These are phyloP conservation scores for Acrossocheilus fasciatus DNA, from an alignment of 2,797 vertebrate genomes.

Conservation along the genomic window DNA sequence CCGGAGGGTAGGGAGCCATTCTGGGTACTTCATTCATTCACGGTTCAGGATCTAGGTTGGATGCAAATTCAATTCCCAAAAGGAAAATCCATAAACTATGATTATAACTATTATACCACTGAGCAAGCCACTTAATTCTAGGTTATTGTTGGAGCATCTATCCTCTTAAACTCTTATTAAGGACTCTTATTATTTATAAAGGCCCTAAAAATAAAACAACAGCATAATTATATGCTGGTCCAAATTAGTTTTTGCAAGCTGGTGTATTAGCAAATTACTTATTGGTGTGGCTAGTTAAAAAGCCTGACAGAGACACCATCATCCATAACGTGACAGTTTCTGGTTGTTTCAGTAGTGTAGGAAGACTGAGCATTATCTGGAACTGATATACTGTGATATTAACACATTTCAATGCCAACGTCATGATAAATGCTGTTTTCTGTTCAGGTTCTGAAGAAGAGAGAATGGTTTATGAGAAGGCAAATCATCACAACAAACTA, in stretches of 20 bases:
- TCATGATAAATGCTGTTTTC: background rate
- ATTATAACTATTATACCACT: background rate
- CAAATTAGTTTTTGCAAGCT: background rate
- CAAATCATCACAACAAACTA: conserved; percentile 77
- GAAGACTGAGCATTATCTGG: background rate
- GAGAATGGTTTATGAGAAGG: conserved; percentile 80
- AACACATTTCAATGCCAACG: background rate
- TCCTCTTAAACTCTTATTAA: background rate
- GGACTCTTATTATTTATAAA: too few species aligned
- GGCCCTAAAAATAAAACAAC: background rate
- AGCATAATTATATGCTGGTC: background rate
- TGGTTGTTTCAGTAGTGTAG: background rate
- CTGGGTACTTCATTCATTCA: background rate
- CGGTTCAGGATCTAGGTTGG: background rate
- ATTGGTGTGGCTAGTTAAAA: background rate
- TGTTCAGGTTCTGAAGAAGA: conserved; percentile 86
- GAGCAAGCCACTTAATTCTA: background rate
- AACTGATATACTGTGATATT: background rate
- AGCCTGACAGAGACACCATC: background rate
- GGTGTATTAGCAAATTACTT: too few species aligned
- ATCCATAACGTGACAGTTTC: background rate
- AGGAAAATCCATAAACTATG: background rate
- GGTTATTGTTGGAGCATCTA: background rate
- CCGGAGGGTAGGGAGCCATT: conserved; percentile 79
- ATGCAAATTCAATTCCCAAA: background rate